A percentile compares a stretch with the other conserved stretches of the same genome.
Conservation (phyloP, 1,140 invertebrate species). For the Panagrolaimus sp. region DNA sequence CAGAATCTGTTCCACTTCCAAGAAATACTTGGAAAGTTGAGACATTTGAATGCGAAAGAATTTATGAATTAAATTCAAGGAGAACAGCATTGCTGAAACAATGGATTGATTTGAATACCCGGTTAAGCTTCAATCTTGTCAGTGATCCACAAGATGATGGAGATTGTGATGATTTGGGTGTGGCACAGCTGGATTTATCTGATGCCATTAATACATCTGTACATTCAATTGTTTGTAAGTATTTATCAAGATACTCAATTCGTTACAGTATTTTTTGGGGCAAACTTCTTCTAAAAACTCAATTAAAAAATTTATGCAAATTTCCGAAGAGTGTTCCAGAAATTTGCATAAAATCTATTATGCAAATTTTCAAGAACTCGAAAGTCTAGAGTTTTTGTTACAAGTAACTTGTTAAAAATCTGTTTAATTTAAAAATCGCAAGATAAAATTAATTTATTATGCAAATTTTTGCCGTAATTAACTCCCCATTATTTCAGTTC, state of each 20-base stretch:
- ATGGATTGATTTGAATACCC: constrained; percentile 34
- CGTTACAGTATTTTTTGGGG: no score
- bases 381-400: no score
- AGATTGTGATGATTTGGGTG: constrained; percentile 28
- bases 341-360: no score
- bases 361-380: no score
- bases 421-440: not conserved
- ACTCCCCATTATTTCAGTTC: constrained; percentile 31
- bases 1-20: constrained; percentile 28
- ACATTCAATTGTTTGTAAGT: constrained; percentile 29
- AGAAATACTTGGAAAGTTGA: constrained; percentile 21
- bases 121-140: constrained; percentile 20
- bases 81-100: constrained; percentile 41
- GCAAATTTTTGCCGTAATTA: no score
- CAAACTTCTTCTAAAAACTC: no score
- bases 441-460: not conserved
- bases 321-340: no score
- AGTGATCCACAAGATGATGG: constrained; percentile 6
- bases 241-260: not conserved
- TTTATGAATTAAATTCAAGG: constrained; percentile 37
- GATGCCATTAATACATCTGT: constrained; percentile 24
- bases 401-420: no score
- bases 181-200: constrained; percentile 27
- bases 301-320: no score
- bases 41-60: constrained; percentile 44